Conservation (phyloP, 2,113 vertebrate genomes). For the Triplophysa tibetana region DNA sequence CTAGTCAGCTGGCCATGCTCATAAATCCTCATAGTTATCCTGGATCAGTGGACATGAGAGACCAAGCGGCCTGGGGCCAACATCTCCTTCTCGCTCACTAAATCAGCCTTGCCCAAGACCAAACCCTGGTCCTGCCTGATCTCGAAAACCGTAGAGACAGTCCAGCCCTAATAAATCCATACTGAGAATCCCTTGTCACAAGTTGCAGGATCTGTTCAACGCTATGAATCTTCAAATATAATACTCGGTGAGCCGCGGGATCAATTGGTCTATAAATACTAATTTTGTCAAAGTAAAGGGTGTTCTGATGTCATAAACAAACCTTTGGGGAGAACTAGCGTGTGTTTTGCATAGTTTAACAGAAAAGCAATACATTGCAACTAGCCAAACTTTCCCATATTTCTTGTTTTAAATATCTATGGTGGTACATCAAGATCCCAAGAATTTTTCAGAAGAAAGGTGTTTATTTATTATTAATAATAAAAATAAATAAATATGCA, state of each 20-base stretch:
- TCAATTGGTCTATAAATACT: conserved; percentile 36
- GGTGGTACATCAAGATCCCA: too few relatives aligned
- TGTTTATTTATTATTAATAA: too few relatives aligned
- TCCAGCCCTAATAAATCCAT: conserved; percentile 42
- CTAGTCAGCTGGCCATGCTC: conserved; percentile 41
- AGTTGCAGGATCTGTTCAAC: conserved; percentile 33
- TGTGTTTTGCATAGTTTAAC: neutral
- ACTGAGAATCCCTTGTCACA: conserved; percentile 23
- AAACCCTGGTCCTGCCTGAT: conserved; percentile 27
- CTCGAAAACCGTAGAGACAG: conserved; percentile 29
- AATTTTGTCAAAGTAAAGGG: conserved; percentile 33
- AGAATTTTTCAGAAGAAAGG: too few relatives aligned
- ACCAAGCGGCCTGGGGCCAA: conserved; percentile 38
- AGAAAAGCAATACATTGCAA: too few relatives aligned
- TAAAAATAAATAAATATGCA: too few relatives aligned
- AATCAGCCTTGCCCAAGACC: conserved; percentile 44
- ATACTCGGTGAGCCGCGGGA: conserved; percentile 24
- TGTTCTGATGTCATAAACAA: conserved; percentile 30
- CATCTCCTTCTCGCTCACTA: conserved; percentile 34
- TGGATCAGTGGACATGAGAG: conserved; percentile 43
- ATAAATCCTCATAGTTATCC: conserved; percentile 58
- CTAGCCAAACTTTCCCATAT: too few relatives aligned
- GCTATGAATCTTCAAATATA: conserved; percentile 34
- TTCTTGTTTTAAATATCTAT: too few relatives aligned
- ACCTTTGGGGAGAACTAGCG: neutral